Evolutionary conservation across 2,113 vertebrate genomes (phyloP), one percentile per base, ranked within the genome.

Genomic region (Poicephalus meyeri): DNA sequence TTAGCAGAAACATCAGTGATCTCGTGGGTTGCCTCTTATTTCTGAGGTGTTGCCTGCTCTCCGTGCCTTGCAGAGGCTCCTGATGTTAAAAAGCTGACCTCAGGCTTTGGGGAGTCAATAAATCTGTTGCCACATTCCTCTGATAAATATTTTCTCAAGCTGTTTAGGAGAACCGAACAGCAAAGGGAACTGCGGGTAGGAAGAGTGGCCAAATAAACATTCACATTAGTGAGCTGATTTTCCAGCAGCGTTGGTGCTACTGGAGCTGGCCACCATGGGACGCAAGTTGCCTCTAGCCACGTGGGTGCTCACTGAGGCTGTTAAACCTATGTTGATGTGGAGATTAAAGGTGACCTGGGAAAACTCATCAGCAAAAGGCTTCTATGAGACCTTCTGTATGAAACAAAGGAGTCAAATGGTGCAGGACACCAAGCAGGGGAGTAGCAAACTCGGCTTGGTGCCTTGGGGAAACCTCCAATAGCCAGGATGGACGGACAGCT

Each of bases 121-220:
- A 97, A 96, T 97, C 88, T 95, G 86, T 92, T 96, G 64, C 68
- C 83, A 92, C 94, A 44, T 92, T 87, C 69, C 84, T 78, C 88
- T 28, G 74, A 95, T 95, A 95, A 95, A 96, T 92, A 91, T 97
- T 92, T 95, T 85, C 86, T 81, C 71, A 93, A 70, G 81, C 72
- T 94, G 61, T 95, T 97, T 96, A 58, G 93, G 76, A 87, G 74
- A 89, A 92, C 33, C 53, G 63, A 91, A 80, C 33, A 94, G 84
- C 49, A 93, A 95, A 92, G 94, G 81, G 76, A 84, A 52, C 47
- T 68, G 49, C 13, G 31, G 42, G 55, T 56, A 79, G 58, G 20
- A 81, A n/a, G 88, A 91, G 52, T 79, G 76, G 86, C 47, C 72
- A 95, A 96, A 92, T 74, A 93, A 96, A 93, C 69, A 89, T 83